Evolutionary conservation across 2,113 vertebrate species (phyloP).

Genomic region (Numida meleagris): DNA sequence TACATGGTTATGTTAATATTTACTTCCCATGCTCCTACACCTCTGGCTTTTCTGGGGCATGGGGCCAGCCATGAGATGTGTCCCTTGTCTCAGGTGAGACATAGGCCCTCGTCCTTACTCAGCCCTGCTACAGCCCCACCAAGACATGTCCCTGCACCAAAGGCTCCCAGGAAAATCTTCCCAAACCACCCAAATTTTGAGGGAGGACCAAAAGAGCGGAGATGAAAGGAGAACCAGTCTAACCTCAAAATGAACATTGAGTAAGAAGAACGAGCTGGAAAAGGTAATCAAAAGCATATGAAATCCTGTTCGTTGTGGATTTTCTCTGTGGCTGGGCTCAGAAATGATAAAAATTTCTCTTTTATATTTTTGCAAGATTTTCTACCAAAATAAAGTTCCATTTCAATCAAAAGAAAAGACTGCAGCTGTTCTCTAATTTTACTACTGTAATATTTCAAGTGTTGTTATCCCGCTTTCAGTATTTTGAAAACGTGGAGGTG

Average conservation of each 20-base stretch:
- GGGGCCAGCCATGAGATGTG: neutral
- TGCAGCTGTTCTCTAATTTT: constrained; percentile 6
- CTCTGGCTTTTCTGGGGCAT: neutral
- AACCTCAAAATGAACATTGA: constrained; percentile 35
- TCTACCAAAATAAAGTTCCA: neutral
- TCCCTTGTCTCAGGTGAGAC: neutral
- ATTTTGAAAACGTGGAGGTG: neutral
- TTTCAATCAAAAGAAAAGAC: neutral
- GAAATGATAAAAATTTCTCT: neutral
- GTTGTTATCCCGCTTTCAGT: neutral
- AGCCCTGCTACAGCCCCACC: neutral
- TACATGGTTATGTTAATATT: accelerated
- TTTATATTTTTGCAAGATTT: neutral
- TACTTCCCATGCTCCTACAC: neutral
- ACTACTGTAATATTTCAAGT: neutral
- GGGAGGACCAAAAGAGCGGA: neutral
- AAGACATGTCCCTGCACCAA: neutral
- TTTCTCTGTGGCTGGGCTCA: neutral
- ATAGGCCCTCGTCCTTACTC: accelerated
- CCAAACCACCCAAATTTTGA: neutral
- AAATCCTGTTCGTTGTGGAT: neutral
- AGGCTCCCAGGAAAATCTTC: neutral
- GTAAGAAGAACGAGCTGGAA: neutral
- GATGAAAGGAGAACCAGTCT: neutral
- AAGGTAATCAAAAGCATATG: constrained; percentile 30